Base-by-base conservation (phyloP, 2,797 vertebrate genomes). In the Caiman crocodilus region DNA sequence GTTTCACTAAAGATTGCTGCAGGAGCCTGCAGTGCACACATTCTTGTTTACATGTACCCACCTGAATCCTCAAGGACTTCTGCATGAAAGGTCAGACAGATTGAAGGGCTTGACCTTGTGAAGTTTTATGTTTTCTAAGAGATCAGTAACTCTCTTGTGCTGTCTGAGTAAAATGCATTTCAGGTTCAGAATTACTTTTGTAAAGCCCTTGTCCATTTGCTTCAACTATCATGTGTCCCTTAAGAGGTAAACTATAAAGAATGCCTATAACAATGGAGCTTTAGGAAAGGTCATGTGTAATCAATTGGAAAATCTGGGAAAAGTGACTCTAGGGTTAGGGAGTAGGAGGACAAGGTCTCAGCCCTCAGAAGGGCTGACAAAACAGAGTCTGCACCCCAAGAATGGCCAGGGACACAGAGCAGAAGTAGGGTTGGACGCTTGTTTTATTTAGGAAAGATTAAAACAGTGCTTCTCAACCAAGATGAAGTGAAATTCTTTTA, bases 281-380 rank as follows among this genome's bases (percentile, higher is more conserved):
- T 14, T 13, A 23, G 79, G 76, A 86, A 73, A 59, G n/a, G 6
- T 17, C 42, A 6, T 75, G 42, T n/a, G 67, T 64, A 75, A 25
- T 88, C 4, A 4, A 28, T 7, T 26, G 12, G 7, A 63, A 20
- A 64, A 18, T 76, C 57, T n/a, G 17, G 35, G 42, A 50, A 50
- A 50, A 50, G 42, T 50, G 42, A 50, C 42, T 50, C 42, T 50
- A 50, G 42, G 42, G 42, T 50, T 50, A 58, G 75, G 10, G 16
- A 65, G 16, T 0, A 0, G 50, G 2, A 18, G 20, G 58, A 6
- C 1, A 50, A 2, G 10, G 14, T 75, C 25, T 55, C 23, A n/a
- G 7, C 6, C 42, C 42, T 75, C 35, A 28, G 26, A 1, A 7
- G 82, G 32, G 42, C 18, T 4, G 5, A 42, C 55, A 25, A 7